phyloP scores from a whole-genome alignment of 2,888 invertebrate species.

The Synanthedon vespiformis region DNA sequence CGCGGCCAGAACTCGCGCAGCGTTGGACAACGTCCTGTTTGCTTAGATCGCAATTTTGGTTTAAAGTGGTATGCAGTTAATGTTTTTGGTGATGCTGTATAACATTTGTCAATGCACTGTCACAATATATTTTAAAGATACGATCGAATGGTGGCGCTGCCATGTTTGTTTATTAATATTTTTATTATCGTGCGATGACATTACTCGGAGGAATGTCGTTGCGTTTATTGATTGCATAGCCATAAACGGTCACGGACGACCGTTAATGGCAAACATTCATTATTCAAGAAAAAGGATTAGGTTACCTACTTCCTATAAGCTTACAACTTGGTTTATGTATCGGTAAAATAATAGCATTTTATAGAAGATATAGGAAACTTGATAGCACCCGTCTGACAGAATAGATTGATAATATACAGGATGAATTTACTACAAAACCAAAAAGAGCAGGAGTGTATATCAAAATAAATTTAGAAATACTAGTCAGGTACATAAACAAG shows the following conservation, averaged over 20 bases:
- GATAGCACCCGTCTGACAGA: too few relatives aligned
- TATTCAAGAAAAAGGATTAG: too few relatives aligned
- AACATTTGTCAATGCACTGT: slow-evolving; percentile 17
- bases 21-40: not conserved
- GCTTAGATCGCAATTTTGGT: not conserved
- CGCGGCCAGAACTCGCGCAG: not conserved
- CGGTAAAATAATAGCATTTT: too few relatives aligned
- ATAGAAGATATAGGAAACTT: too few relatives aligned
- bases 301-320: too few relatives aligned
- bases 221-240: slow-evolving; percentile 10
- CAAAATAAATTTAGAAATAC: too few relatives aligned
- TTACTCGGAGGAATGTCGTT: slow-evolving; percentile 9
- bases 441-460: too few relatives aligned
- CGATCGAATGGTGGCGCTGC: slow-evolving; percentile 11
- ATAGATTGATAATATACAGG: too few relatives aligned
- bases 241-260: not conserved
- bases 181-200: slow-evolving; percentile 14
- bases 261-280: too few relatives aligned
- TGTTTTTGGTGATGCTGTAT: slow-evolving; percentile 6
- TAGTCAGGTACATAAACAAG: too few relatives aligned
- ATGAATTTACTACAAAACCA: too few relatives aligned
- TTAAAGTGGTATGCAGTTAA: not conserved
- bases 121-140: slow-evolving; percentile 20
- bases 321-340: too few relatives aligned
- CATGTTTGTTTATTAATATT: slow-evolving; percentile 18